These are phyloP conservation scores for Pristis pectinata DNA, from an alignment of 2,797 vertebrate genomes.

Conservation along the genomic window DNA sequence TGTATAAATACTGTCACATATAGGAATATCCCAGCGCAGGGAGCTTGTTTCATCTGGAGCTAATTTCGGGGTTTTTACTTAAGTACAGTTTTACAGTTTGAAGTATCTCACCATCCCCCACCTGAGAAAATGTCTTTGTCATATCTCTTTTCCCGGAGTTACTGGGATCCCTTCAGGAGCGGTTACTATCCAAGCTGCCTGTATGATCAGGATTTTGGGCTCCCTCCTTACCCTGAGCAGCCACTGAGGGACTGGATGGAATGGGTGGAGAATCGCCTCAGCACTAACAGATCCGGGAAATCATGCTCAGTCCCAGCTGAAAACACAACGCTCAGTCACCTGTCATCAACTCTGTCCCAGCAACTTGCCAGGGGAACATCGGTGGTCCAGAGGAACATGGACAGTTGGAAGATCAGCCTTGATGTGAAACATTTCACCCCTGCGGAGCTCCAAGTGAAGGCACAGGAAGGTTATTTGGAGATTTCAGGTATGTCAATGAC, in stretches of 20 bases:
- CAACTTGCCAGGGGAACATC: conserved; percentile 50
- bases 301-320: neutral
- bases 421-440: conserved; percentile 63
- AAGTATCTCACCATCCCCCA: neutral
- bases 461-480: conserved; percentile 56
- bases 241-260: conserved; percentile 52
- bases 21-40: neutral
- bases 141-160: conserved; percentile 1
- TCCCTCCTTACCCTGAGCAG: conserved; percentile 51
- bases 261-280: conserved; percentile 48
- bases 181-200: conserved; percentile 51
- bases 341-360: neutral
- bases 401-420: conserved; percentile 60
- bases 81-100: neutral
- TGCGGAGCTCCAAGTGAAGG: conserved; percentile 55
- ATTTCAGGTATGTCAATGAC: conserved; percentile 55
- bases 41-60: neutral
- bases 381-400: conserved; percentile 46
- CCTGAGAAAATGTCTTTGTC: neutral
- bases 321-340: neutral
- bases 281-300: conserved; percentile 52
- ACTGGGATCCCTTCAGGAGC: conserved; percentile 50
- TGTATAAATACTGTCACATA: neutral
- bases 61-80: neutral
- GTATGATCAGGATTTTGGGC: conserved; percentile 54